Evolutionary conservation across 2,113 vertebrate genomes (phyloP), one percentile per base, ranked within the genome.

Genomic region (Scomber japonicus): DNA sequence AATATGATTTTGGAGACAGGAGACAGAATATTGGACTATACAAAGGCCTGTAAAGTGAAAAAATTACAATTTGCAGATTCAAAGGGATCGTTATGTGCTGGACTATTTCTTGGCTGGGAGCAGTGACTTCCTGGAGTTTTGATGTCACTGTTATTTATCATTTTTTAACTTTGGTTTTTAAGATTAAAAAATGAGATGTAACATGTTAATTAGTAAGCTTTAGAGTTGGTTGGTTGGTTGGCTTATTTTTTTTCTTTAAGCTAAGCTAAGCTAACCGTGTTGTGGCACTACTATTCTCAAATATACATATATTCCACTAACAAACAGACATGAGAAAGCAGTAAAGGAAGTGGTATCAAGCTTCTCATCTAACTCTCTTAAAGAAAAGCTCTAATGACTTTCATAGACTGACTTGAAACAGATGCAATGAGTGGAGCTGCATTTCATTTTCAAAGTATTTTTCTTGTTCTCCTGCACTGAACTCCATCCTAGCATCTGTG

Each of bases 401-500:
- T 17, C 15, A 45, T 0, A 24, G n/a, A 48, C 53, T 50, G 11
- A 54, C 44, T 27, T 50, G 13, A 46, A 30, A 45, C 11, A 49
- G 9, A 55, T 51, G 8, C 9, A 40, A n/a, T 46, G 24, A 30
- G 12, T 71, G 30, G 19, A 60, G 30, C 13, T 40, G 21, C 16
- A 31, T 67, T 71, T 76, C 4, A 17, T 17, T 81, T 74, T 48
- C 44, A 82, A 35, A 3, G 4, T 40, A 12, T 13, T 61, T 17
- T 5, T 14, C 14, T 55, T 40, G 62, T 59, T 49, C 35, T 62
- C 3, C 12, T 48, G 9, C 19, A 15, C 51, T 50, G 27, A 44
- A 51, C 53, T 81, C 13, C 4, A 46, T 30, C 14, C n/a, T 27
- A 17, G 31, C 10, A 21, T 57, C 16, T 11, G 8, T 76, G 57